Evolutionary conservation across 1,140 invertebrate species (phyloP), one percentile per base, ranked within the genome.

Genomic region (Carcinoscorpius rotundicauda): DNA sequence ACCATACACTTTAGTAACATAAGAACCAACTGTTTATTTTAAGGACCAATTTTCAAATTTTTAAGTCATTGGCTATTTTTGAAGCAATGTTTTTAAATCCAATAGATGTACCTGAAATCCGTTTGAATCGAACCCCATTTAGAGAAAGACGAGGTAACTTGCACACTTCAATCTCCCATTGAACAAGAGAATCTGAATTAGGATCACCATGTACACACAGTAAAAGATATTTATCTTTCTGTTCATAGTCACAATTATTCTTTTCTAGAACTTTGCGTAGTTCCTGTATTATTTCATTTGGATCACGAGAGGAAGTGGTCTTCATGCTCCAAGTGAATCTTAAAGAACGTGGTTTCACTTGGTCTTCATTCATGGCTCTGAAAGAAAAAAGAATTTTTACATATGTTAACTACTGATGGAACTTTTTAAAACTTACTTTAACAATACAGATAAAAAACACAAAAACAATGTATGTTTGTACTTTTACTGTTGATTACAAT

Each of bases 311-410:
- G 69, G 93, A 98, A 8, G 97, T 99, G 52, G 97, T 99, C 82
- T 99, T 99, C 97, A 99, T 99, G 74, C 94, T 98, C 97, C 97
- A 99, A 56, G 97, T 99, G 80, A 99, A 99, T 67, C 97, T 86
- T 64, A 98, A 81, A 66, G 95, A 97, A 60, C 95, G 83, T 52
- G 95, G 95, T 79, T 98, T 98, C 64, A 95, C 89, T 74, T 93
- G 88, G 75, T 97, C 93, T 71, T 96, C 92, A 74, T 89, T 88
- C 68, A 82, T 83, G 72, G 84, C 81, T 75, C 81, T 82, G 75
- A 51, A 66, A 57, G 10, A 10, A 29, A 29, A 29, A 29, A n/a
- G n/a, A 29, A 29, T 29, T 29, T 2, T 29, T 29, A 29, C 2
- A 29, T 29, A 29, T 29, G 29, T 29, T 29, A 29, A 29, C 29